Evolutionary conservation across 1,140 invertebrate genomes (phyloP).

Genomic region (Pectinophora gossypiella): DNA sequence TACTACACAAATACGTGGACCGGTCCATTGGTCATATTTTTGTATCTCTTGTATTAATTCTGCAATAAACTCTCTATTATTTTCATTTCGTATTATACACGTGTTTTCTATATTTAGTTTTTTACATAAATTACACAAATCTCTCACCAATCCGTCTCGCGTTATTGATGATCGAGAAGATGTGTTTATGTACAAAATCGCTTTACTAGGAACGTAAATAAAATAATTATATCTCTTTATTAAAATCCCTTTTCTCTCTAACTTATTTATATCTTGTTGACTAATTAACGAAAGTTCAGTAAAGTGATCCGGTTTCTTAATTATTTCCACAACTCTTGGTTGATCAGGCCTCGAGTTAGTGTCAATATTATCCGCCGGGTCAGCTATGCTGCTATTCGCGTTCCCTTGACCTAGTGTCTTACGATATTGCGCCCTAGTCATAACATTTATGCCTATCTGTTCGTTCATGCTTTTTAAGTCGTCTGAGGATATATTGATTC

Average conservation of each 20-base stretch:
- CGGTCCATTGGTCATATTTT: background rate
- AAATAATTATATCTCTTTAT: background rate
- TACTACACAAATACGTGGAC: background rate
- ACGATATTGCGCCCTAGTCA: slow-evolving; percentile 15
- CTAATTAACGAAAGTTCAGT: background rate
- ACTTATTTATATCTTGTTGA: background rate
- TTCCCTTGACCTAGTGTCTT: background rate
- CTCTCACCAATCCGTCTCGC: background rate
- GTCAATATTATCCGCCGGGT: background rate
- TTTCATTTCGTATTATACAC: background rate
- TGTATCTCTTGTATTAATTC: background rate
- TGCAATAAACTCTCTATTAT: background rate
- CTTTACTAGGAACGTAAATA: background rate
- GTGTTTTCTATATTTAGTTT: background rate
- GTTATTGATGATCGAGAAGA: background rate
- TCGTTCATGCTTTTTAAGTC: slow-evolving; percentile 20
- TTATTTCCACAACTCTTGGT: background rate
- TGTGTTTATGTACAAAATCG: background rate
- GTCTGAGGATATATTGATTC: background rate
- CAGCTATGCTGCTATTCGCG: background rate
- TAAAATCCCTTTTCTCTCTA: background rate
- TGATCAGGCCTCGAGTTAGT: background rate
- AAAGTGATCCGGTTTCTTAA: background rate
- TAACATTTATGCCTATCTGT: slow-evolving; percentile 12
- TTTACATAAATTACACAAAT: background rate